phyloP scores from a whole-genome alignment of 2,797 vertebrate genomes.

The Sebastes aleutianus region DNA sequence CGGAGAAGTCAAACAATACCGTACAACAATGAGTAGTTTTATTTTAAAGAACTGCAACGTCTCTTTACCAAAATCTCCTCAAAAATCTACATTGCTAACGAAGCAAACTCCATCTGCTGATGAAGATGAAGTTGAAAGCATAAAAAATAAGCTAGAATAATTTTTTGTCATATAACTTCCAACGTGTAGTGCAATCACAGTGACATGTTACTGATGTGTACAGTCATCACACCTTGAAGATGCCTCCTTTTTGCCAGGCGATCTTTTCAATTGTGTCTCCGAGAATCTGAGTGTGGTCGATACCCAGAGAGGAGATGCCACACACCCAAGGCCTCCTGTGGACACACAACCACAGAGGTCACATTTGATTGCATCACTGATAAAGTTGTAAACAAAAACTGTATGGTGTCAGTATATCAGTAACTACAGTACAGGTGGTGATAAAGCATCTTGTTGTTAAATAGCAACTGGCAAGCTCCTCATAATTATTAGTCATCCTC shows the following conservation, averaged over 20 bases:
- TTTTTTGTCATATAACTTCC: background rate
- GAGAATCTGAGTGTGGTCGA: constrained; percentile 94
- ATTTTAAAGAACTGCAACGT: background rate
- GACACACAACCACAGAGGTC: background rate
- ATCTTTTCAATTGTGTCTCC: constrained; percentile 96
- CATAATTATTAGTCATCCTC: background rate
- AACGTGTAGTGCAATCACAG: background rate
- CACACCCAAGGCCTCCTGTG: constrained; percentile 91
- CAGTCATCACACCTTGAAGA: constrained; percentile 90
- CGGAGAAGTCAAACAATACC: background rate
- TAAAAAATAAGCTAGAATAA: background rate
- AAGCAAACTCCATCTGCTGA: background rate
- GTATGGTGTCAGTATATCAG: background rate
- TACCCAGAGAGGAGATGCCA: constrained; percentile 91
- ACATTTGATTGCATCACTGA: background rate
- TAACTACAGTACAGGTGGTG: background rate
- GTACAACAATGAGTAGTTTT: background rate
- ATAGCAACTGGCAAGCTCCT: background rate
- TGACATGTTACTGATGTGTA: background rate
- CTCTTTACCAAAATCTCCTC: background rate
- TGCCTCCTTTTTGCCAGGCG: constrained; percentile 97
- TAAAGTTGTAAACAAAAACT: background rate
- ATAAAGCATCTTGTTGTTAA: background rate
- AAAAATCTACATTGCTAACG: background rate
- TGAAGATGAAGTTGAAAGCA: background rate